phyloP scores from a whole-genome alignment of 1,140 invertebrate species.

The Ylistrum balloti region DNA sequence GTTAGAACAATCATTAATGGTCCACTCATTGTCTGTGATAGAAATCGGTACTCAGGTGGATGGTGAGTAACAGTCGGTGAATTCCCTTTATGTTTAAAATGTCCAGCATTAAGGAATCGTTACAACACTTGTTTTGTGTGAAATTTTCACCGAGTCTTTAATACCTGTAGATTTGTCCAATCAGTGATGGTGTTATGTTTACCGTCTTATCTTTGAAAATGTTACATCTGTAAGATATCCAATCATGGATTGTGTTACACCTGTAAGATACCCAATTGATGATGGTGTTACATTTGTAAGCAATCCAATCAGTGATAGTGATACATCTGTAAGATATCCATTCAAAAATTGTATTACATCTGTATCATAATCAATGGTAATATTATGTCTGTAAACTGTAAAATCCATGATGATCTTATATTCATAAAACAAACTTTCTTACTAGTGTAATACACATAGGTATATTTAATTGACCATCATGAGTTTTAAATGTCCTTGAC shows the following conservation, averaged over 20 bases:
- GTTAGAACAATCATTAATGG: too few relatives aligned
- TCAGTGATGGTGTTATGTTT: neutral
- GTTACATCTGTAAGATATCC: neutral
- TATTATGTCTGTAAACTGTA: neutral
- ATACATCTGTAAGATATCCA: neutral
- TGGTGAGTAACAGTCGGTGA: neutral
- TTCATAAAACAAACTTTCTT: neutral
- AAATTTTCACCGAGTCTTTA: neutral
- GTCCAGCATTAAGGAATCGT: neutral
- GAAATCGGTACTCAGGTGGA: conserved; percentile 31
- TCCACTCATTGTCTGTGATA: neutral
- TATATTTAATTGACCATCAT: too few relatives aligned
- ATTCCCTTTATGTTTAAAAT: conserved; percentile 13
- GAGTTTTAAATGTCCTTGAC: too few relatives aligned
- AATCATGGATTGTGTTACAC: neutral
- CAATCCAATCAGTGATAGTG: neutral
- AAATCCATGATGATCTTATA: neutral
- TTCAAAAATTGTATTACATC: neutral
- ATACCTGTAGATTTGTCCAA: neutral
- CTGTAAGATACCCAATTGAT: neutral
- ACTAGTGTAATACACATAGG: too few relatives aligned
- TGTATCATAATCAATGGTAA: neutral
- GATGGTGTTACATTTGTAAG: neutral
- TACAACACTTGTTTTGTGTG: neutral
- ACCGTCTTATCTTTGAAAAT: neutral